Percentiles rank a stretch among this genome's conserved stretches.
phyloP scores from a whole-genome alignment of 2,888 invertebrate genomes.

The Synergus gifuensis region DNA sequence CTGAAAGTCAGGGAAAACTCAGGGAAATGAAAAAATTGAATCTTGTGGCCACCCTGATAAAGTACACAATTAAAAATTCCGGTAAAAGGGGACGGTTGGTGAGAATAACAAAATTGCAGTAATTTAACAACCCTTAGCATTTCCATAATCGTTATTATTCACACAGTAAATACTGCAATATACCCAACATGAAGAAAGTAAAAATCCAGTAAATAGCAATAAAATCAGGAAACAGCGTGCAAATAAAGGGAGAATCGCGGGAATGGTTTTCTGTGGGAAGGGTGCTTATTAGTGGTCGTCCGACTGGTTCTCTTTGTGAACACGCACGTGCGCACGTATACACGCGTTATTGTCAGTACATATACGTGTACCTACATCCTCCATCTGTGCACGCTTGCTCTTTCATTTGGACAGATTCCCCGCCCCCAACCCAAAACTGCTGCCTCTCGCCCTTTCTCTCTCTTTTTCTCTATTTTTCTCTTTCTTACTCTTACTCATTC shows the following conservation, averaged over 20 bases:
- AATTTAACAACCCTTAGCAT: background rate
- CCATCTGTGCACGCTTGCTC: slow-evolving; percentile 16
- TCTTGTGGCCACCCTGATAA: no score
- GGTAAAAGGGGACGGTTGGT: no score
- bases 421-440: slow-evolving; percentile 12
- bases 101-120: no score
- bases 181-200: background rate
- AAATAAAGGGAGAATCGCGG: slow-evolving; percentile 19
- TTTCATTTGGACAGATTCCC: slow-evolving; percentile 26
- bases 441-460: background rate
- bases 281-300: slow-evolving; percentile 37
- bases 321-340: slow-evolving; percentile 32
- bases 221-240: slow-evolving; percentile 32
- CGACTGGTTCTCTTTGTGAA: slow-evolving; percentile 38
- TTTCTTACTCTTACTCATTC: background rate
- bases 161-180: background rate
- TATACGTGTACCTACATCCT: slow-evolving; percentile 7
- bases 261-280: slow-evolving; percentile 36
- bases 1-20: no score
- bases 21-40: no score
- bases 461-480: background rate
- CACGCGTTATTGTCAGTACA: background rate
- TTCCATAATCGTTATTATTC: background rate
- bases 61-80: no score
- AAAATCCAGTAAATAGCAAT: slow-evolving; percentile 2